phyloP scores from a whole-genome alignment of 1,140 invertebrate species.

The Orius insidiosus region DNA sequence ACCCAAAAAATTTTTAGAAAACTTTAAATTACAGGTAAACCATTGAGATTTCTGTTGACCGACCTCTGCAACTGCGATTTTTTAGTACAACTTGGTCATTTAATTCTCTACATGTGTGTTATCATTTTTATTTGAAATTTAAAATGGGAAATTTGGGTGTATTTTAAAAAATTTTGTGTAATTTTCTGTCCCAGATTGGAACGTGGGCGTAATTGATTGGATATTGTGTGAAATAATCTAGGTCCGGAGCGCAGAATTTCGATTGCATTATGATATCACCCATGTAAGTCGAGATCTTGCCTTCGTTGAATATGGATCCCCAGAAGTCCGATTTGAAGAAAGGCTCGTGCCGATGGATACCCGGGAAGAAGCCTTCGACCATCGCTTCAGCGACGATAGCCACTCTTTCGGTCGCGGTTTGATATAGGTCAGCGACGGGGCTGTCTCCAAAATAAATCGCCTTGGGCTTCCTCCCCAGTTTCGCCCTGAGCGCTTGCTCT shows the following conservation, averaged over 20 bases:
- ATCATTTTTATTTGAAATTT: too few relatives aligned
- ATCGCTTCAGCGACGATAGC: slow-evolving; percentile 55
- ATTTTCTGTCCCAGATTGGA: not conserved
- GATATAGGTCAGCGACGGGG: slow-evolving; percentile 43
- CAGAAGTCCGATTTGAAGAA: slow-evolving; percentile 42
- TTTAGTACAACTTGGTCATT: too few relatives aligned
- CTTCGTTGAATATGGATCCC: slow-evolving; percentile 46
- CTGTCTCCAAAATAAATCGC: slow-evolving; percentile 65
- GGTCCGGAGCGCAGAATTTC: not conserved
- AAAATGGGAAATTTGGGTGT: too few relatives aligned
- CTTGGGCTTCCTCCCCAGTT: slow-evolving; percentile 32
- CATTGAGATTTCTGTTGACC: too few relatives aligned
- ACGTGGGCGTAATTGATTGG: not conserved
- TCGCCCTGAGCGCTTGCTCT: not conserved
- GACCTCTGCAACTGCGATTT: too few relatives aligned
- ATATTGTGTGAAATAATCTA: not conserved
- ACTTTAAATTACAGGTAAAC: too few relatives aligned
- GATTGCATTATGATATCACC: slow-evolving; percentile 26
- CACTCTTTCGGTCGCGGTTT: slow-evolving; percentile 44
- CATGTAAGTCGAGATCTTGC: slow-evolving; percentile 37
- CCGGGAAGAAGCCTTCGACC: slow-evolving; percentile 34
- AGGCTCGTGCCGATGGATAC: slow-evolving; percentile 30
- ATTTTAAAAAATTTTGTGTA: too few relatives aligned
- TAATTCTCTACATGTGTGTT: too few relatives aligned
- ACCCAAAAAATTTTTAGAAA: too few relatives aligned